These are phyloP conservation scores for Volucella zonaria DNA, from an alignment of 2,888 invertebrate species.

Conservation along the genomic window DNA sequence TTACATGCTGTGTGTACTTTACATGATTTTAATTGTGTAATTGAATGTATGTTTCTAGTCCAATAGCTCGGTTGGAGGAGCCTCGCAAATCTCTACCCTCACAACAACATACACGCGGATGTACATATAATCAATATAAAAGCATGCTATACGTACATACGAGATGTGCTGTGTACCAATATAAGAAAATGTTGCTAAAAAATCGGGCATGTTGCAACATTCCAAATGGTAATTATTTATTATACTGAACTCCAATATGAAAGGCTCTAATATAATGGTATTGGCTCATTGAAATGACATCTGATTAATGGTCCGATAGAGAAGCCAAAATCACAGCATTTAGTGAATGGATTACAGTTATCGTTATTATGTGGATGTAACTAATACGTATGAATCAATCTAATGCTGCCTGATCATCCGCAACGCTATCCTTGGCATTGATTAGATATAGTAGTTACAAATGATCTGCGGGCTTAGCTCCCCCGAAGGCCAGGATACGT, in stretches of 20 bases:
- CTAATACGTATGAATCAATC: conserved; percentile 56
- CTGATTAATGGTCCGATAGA: conserved; percentile 36
- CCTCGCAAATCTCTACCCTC: background rate
- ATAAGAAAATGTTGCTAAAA: background rate
- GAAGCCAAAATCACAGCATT: conserved; percentile 48
- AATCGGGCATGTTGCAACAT: background rate
- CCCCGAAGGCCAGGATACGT: conserved; percentile 39
- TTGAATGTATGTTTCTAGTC: conserved; percentile 13
- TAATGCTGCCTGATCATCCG: conserved; percentile 22
- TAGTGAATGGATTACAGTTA: conserved; percentile 37
- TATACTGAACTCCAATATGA: conserved; percentile 29
- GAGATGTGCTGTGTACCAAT: too few species aligned
- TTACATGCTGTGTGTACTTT: conserved; percentile 13
- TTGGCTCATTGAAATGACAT: conserved; percentile 47
- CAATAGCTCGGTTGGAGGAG: background rate
- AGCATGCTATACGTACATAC: too few species aligned
- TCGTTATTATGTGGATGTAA: conserved; percentile 56
- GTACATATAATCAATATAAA: background rate
- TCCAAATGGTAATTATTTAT: conserved; percentile 25
- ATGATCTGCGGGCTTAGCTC: conserved; percentile 33
- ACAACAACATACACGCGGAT: background rate
- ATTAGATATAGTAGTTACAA: conserved; percentile 39
- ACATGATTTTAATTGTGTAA: conserved; percentile 36
- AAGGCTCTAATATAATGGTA: conserved; percentile 29
- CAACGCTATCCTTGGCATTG: conserved; percentile 38